These are phyloP conservation scores for Leptinotarsa texana DNA, from an alignment of 1,140 invertebrate species.

Conservation along the genomic window DNA sequence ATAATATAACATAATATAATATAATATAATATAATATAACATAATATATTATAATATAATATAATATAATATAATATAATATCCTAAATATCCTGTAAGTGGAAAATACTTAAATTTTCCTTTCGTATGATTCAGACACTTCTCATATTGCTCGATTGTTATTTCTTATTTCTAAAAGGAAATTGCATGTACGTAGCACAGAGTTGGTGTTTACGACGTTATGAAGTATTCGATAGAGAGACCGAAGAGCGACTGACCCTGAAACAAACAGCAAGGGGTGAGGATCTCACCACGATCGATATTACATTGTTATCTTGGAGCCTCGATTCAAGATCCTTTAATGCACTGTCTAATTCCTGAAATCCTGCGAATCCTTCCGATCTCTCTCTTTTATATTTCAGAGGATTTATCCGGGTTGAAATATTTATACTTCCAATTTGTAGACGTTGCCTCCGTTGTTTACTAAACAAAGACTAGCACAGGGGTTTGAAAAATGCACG, in stretches of 20 bases:
- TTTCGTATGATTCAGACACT: no score
- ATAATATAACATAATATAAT: no score
- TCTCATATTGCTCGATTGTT: no score
- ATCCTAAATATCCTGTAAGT: no score
- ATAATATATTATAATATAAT: no score
- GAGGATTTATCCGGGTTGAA: background rate
- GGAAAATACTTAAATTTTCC: no score
- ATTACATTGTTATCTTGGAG: slow-evolving; percentile 15
- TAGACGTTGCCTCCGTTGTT: background rate
- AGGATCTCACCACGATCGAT: slow-evolving; percentile 6
- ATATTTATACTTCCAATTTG: background rate
- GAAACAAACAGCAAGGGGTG: slow-evolving; percentile 6
- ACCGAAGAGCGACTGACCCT: slow-evolving; percentile 6
- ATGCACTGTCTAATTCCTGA: slow-evolving; percentile 13
- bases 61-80: no score
- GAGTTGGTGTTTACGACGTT: background rate
- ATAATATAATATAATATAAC: no score
- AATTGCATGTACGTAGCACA: background rate
- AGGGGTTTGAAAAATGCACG: background rate
- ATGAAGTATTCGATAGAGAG: background rate
- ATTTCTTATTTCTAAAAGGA: no score
- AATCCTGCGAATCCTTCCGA: slow-evolving; percentile 1
- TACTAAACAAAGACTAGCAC: background rate
- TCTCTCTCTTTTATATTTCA: background rate
- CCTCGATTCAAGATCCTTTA: slow-evolving; percentile 7